These are phyloP conservation scores for Acanthis flammea DNA, from an alignment of 2,797 vertebrate genomes.

Conservation along the genomic window DNA sequence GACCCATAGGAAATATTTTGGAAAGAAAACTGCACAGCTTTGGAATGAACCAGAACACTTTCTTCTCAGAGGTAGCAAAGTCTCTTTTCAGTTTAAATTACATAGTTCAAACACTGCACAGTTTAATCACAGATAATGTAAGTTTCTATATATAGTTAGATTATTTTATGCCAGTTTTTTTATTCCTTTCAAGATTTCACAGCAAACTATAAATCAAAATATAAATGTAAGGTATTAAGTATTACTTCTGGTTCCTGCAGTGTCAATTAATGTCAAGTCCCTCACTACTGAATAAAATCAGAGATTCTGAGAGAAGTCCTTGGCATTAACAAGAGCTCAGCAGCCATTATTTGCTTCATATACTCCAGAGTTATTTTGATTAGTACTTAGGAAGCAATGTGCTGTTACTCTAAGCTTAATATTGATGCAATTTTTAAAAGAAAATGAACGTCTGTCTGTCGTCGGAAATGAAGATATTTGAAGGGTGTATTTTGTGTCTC, in stretches of 20 bases:
- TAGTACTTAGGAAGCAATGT: not conserved
- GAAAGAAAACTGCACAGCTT: not conserved
- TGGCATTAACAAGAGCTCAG: not conserved
- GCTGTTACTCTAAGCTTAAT: not conserved
- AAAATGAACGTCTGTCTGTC: not conserved
- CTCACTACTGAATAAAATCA: not conserved
- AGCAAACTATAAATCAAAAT: not conserved
- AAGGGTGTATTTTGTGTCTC: not conserved
- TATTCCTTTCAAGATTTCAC: not conserved
- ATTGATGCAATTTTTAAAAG: not conserved
- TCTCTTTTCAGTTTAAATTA: conserved; percentile 11
- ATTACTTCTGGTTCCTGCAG: not conserved
- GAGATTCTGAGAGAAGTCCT: not conserved
- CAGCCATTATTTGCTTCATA: not conserved
- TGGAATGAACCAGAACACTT: not conserved
- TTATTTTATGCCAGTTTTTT: not conserved
- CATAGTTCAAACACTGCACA: not conserved
- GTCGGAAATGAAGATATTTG: not conserved
- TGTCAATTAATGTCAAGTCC: not conserved
- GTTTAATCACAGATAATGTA: not conserved
- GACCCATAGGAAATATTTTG: not conserved
- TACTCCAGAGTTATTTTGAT: not conserved
- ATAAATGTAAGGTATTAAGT: not conserved
- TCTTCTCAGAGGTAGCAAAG: not conserved
- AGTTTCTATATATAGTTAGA: not conserved